Percentiles rank a stretch among this genome's conserved stretches.
Evolutionary conservation across 2,797 vertebrate genomes (phyloP).

Genomic region (Knipowitschia caucasica): DNA sequence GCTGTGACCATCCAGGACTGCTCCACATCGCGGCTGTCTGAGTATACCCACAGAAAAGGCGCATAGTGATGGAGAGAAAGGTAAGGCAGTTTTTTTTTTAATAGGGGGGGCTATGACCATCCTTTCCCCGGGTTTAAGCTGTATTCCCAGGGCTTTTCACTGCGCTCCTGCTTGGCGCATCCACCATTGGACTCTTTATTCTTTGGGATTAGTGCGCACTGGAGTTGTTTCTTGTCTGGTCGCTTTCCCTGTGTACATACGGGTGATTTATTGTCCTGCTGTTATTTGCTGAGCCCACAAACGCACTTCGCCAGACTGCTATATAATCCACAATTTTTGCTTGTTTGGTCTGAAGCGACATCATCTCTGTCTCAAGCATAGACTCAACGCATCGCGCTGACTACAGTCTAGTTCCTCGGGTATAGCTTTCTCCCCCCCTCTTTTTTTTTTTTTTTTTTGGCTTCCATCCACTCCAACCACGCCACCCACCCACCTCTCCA

Average conservation of each 20-base stretch:
- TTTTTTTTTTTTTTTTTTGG: too few relatives aligned
- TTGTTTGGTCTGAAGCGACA: too few relatives aligned
- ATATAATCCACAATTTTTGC: too few relatives aligned
- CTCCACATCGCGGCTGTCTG: constrained; percentile 53
- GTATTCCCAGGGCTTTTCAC: constrained; percentile 38
- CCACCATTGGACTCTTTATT: constrained; percentile 59
- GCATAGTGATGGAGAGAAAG: constrained; percentile 81
- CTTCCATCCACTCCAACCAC: constrained; percentile 47
- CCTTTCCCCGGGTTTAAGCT: constrained; percentile 26
- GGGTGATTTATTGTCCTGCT: too few relatives aligned
- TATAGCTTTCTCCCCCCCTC: constrained; percentile 30
- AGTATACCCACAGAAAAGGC: constrained; percentile 43
- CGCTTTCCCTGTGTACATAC: constrained; percentile 31
- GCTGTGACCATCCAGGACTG: constrained; percentile 44
- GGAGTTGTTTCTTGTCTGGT: constrained; percentile 56
- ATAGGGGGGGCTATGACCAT: neutral
- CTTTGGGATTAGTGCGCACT: constrained; percentile 63
- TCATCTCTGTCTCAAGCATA: too few relatives aligned
- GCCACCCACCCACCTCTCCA: constrained; percentile 28
- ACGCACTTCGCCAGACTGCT: too few relatives aligned
- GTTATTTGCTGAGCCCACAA: too few relatives aligned
- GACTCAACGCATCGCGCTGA: too few relatives aligned
- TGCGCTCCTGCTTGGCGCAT: constrained; percentile 39
- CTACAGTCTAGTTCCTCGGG: constrained; percentile 45
- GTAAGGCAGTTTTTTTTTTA: constrained; percentile 64